A percentile compares a stretch with the other conserved stretches of the same genome.
These are phyloP conservation scores for Polypedilum vanderplanki DNA, from an alignment of 1,140 invertebrate genomes.

Conservation along the genomic window DNA sequence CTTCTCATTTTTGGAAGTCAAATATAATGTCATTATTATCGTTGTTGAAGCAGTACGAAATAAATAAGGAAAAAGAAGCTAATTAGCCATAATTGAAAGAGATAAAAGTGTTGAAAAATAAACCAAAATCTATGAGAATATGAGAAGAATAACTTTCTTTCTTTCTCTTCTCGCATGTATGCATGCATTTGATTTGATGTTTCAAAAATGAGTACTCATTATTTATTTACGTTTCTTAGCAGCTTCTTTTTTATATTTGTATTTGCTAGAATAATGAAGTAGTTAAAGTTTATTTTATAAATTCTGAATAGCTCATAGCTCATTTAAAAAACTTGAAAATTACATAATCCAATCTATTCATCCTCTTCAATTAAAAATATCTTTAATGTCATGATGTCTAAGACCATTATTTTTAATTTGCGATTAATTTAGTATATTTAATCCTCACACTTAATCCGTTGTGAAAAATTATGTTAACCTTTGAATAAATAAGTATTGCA, in stretches of 20 bases:
- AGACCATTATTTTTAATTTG: too few relatives aligned
- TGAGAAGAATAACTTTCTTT: too few relatives aligned
- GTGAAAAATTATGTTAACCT: too few relatives aligned
- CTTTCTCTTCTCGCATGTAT: not conserved
- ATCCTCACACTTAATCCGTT: too few relatives aligned
- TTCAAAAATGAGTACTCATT: not conserved
- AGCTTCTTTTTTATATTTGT: not conserved
- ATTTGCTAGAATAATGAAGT: not conserved
- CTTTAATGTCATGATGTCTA: too few relatives aligned
- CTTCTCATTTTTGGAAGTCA: not conserved
- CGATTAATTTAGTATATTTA: too few relatives aligned
- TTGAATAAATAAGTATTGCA: too few relatives aligned
- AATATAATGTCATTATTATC: not conserved
- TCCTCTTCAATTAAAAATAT: too few relatives aligned
- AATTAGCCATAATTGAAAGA: conserved; percentile 2
- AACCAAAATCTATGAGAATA: not conserved
- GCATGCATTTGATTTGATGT: not conserved
- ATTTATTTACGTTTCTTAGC: not conserved
- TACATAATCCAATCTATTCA: too few relatives aligned
- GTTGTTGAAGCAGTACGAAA: not conserved
- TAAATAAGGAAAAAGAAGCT: not conserved
- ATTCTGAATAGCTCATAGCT: too few relatives aligned
- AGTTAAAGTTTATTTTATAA: not conserved
- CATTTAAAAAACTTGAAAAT: too few relatives aligned
- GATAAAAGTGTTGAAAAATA: conserved; percentile 10